phyloP scores from a whole-genome alignment of 2,797 vertebrate species.

The Propithecus deckenii region DNA sequence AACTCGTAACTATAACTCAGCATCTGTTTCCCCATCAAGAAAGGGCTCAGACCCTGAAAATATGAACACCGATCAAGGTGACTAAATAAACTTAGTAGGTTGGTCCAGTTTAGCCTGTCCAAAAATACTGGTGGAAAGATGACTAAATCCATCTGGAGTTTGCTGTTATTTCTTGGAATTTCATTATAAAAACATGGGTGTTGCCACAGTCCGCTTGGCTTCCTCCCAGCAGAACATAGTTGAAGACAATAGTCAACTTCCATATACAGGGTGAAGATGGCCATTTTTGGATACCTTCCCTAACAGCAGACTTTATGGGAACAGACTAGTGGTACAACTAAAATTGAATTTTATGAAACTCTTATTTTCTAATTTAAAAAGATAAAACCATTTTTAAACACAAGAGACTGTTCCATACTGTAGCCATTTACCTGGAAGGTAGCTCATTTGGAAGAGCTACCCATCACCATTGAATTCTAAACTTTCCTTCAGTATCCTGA shows the following conservation, averaged over 20 bases:
- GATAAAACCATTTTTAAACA: background rate
- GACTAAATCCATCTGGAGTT: slow-evolving; percentile 32
- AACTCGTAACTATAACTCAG: background rate
- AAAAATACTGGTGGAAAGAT: slow-evolving; percentile 26
- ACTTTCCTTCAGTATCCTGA: background rate
- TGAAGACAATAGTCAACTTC: background rate
- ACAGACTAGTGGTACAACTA: background rate
- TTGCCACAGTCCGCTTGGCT: rapidly evolving
- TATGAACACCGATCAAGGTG: slow-evolving; percentile 40
- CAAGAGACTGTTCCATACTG: background rate
- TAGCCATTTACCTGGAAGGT: background rate
- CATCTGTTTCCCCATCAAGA: slow-evolving; percentile 52
- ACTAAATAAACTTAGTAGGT: slow-evolving; percentile 40
- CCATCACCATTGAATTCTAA: background rate
- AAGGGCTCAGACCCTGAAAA: slow-evolving; percentile 37
- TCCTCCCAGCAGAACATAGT: background rate
- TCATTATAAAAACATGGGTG: background rate
- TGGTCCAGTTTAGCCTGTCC: slow-evolving; percentile 8
- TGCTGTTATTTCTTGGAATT: slow-evolving; percentile 34
- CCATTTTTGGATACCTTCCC: background rate
- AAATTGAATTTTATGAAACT: background rate
- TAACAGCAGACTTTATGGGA: background rate
- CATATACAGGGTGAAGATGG: background rate
- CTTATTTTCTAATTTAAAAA: background rate
- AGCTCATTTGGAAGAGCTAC: background rate